These are phyloP conservation scores for Rhyacophila evoluta DNA, from an alignment of 2,888 invertebrate genomes.

Conservation along the genomic window DNA sequence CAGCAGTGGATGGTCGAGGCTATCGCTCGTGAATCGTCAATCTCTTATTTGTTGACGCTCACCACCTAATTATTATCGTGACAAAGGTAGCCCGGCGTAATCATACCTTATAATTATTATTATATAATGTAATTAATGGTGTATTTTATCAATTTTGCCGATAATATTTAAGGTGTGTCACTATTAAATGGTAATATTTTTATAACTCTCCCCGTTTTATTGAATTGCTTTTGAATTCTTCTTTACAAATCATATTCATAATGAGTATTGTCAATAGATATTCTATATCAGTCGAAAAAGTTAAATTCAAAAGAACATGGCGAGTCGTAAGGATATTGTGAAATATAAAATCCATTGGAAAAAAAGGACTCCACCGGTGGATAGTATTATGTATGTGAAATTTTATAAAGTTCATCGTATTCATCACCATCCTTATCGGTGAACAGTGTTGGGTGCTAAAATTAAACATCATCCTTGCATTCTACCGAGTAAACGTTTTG, in stretches of 20 bases:
- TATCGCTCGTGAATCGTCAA: background rate
- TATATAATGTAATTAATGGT: slow-evolving; percentile 14
- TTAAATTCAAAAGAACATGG: background rate
- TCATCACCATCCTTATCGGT: background rate
- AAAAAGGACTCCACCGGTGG: background rate
- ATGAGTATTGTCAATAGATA: too few species aligned
- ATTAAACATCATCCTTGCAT: slow-evolving; percentile 13
- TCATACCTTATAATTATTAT: slow-evolving; percentile 17
- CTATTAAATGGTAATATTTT: background rate
- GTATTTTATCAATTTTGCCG: slow-evolving; percentile 24
- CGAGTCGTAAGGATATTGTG: background rate
- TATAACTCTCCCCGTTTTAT: background rate
- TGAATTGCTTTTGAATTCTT: background rate
- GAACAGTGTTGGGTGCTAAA: slow-evolving; percentile 25
- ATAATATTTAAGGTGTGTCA: slow-evolving; percentile 18
- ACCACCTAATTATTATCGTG: background rate
- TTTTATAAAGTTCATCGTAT: background rate
- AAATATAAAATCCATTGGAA: background rate
- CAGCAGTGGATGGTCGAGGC: background rate
- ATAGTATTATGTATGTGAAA: slow-evolving; percentile 15
- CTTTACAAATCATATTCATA: too few species aligned
- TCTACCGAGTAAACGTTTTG: slow-evolving; percentile 30
- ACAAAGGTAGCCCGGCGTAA: slow-evolving; percentile 17
- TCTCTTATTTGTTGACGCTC: background rate
- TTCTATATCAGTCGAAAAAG: background rate